These are phyloP conservation scores for Oreonectes daqikongensis DNA, from an alignment of 2,797 vertebrate species.

Conservation along the genomic window DNA sequence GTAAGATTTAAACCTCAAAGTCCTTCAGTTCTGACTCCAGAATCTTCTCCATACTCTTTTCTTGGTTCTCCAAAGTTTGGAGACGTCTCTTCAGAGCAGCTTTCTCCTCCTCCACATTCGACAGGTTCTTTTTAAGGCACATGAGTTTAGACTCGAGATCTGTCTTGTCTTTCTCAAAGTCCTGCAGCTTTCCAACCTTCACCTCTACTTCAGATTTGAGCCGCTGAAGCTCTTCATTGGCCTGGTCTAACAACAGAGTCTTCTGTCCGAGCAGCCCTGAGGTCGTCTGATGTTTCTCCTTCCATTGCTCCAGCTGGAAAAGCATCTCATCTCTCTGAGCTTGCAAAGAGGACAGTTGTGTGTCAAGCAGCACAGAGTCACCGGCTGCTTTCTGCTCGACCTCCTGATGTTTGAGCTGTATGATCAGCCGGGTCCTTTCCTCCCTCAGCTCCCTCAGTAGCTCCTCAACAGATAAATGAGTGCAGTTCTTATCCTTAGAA, in stretches of 20 bases:
- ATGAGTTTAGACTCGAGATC: slow-evolving; percentile 72
- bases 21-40: slow-evolving; percentile 75
- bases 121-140: slow-evolving; percentile 68
- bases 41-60: slow-evolving; percentile 73
- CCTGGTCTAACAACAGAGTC: slow-evolving; percentile 59
- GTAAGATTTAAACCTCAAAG: slow-evolving; percentile 63
- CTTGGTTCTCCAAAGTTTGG: slow-evolving; percentile 69
- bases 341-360: slow-evolving; percentile 66
- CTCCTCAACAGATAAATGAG: slow-evolving; percentile 52
- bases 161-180: slow-evolving; percentile 67
- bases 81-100: slow-evolving; percentile 69
- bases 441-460: slow-evolving; percentile 65
- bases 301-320: slow-evolving; percentile 70
- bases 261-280: slow-evolving; percentile 70
- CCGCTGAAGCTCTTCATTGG: slow-evolving; percentile 63
- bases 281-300: slow-evolving; percentile 60
- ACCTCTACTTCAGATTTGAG: slow-evolving; percentile 71
- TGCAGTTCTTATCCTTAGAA: slow-evolving; percentile 42
- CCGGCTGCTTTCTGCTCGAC: slow-evolving; percentile 68
- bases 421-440: slow-evolving; percentile 65
- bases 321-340: slow-evolving; percentile 67
- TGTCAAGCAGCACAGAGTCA: too few species aligned
- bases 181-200: slow-evolving; percentile 58
- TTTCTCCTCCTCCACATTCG: slow-evolving; percentile 72
- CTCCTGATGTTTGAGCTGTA: slow-evolving; percentile 70